phyloP scores from a whole-genome alignment of 1,140 invertebrate species.

The Drosophila arawakana region DNA sequence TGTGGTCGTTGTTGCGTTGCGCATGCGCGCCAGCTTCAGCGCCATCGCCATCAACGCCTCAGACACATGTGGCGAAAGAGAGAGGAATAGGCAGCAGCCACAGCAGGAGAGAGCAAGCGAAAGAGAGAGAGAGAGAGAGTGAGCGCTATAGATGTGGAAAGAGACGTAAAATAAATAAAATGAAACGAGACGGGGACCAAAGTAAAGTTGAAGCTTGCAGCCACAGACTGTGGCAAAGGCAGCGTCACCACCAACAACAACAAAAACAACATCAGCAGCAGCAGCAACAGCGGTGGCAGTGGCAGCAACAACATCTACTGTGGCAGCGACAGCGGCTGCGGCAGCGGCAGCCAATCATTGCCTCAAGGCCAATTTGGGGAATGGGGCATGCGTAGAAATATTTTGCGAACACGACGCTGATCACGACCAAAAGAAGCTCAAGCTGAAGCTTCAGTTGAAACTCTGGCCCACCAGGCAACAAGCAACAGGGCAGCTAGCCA shows the following conservation, averaged over 20 bases:
- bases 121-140: slow-evolving; percentile 7
- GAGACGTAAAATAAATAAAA: slow-evolving; percentile 22
- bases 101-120: slow-evolving; percentile 17
- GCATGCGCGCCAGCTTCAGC: slow-evolving; percentile 84
- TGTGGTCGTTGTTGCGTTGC: slow-evolving; percentile 67
- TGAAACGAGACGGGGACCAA: slow-evolving; percentile 18
- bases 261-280: neutral
- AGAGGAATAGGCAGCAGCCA: neutral
- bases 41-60: slow-evolving; percentile 86
- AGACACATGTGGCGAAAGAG: slow-evolving; percentile 61
- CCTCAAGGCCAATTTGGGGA: slow-evolving; percentile 76
- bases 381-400: slow-evolving; percentile 69
- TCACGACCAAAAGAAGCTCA: slow-evolving; percentile 37
- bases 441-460: slow-evolving; percentile 12
- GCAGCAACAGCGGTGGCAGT: slow-evolving; percentile 3
- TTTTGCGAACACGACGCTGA: slow-evolving; percentile 63
- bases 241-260: neutral
- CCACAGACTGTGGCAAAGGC: slow-evolving; percentile 4
- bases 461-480: slow-evolving; percentile 17
- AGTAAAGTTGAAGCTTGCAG: slow-evolving; percentile 2
- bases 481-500: neutral
- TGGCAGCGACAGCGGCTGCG: slow-evolving; percentile 25
- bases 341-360: slow-evolving; percentile 75
- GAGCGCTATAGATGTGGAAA: neutral
- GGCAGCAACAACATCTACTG: neutral